Conservation (phyloP, 2,113 vertebrate species). For the Gopherus flavomarginatus region DNA sequence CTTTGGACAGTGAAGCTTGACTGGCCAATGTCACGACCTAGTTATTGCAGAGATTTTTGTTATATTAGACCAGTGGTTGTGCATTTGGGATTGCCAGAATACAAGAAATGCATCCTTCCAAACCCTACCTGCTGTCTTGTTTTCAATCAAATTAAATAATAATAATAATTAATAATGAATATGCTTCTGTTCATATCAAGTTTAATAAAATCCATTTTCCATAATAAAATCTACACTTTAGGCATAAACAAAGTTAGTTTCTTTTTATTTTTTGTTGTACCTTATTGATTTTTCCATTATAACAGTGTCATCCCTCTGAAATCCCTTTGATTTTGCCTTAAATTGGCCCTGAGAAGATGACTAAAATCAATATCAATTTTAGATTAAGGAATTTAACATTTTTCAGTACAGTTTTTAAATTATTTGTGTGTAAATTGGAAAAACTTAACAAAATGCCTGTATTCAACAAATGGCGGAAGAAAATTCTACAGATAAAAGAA, state of each 20-base stretch:
- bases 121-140: not conserved
- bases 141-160: not conserved
- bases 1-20: not conserved
- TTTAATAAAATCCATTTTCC: not conserved
- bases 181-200: not conserved
- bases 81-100: not conserved
- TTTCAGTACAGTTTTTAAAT: not conserved
- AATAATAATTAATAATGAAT: not conserved
- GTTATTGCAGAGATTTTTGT: not conserved
- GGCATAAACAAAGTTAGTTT: not conserved
- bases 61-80: not conserved
- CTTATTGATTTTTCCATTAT: not conserved
- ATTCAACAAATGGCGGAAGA: not conserved
- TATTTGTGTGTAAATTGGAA: not conserved
- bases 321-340: not conserved
- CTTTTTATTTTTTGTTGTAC: not conserved
- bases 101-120: not conserved
- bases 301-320: not conserved
- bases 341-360: not conserved
- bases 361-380: not conserved
- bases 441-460: not conserved
- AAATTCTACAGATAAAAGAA: not conserved
- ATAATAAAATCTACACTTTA: not conserved
- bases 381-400: not conserved
- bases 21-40: not conserved